A percentile compares a stretch with the other conserved stretches of the same genome.
These are phyloP conservation scores for Fulica atra DNA, from an alignment of 2,113 vertebrate genomes.

Conservation along the genomic window DNA sequence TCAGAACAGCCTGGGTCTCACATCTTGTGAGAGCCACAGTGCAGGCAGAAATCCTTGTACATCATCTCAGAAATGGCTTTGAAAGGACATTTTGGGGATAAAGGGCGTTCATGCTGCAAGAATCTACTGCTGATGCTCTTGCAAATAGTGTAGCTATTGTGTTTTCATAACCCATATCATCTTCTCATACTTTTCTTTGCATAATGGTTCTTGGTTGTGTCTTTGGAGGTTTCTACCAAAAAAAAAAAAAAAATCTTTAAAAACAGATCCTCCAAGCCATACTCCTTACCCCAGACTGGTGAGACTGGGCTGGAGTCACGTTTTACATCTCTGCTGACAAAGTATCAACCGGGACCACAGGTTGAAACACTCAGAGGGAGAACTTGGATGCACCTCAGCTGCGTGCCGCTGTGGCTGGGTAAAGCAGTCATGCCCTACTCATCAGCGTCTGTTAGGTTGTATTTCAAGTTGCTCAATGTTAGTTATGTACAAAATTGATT, in stretches of 20 bases:
- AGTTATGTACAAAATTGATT: conserved; percentile 26
- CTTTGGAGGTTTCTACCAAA: neutral
- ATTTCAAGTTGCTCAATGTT: neutral
- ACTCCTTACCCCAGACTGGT: neutral
- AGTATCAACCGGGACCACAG: neutral
- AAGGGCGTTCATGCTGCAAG: neutral
- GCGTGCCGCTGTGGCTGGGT: neutral
- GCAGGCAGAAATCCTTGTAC: neutral
- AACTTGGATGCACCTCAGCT: neutral
- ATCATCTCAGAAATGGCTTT: neutral
- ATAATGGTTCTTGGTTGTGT: neutral
- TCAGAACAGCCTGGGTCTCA: neutral
- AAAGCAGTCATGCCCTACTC: neutral
- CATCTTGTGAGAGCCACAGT: neutral
- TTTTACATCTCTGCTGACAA: neutral
- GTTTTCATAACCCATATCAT: neutral
- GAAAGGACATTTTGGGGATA: neutral
- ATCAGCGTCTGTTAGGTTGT: neutral
- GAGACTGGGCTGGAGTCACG: neutral
- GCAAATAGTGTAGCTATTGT: neutral
- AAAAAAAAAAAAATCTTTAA: too few species aligned
- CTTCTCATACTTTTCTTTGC: neutral
- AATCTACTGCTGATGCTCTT: neutral
- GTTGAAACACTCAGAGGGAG: neutral
- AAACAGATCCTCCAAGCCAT: neutral